Percentiles rank a stretch among this genome's conserved stretches.
Conservation (phyloP, 2,888 invertebrate species). For the Agrotis puta region DNA sequence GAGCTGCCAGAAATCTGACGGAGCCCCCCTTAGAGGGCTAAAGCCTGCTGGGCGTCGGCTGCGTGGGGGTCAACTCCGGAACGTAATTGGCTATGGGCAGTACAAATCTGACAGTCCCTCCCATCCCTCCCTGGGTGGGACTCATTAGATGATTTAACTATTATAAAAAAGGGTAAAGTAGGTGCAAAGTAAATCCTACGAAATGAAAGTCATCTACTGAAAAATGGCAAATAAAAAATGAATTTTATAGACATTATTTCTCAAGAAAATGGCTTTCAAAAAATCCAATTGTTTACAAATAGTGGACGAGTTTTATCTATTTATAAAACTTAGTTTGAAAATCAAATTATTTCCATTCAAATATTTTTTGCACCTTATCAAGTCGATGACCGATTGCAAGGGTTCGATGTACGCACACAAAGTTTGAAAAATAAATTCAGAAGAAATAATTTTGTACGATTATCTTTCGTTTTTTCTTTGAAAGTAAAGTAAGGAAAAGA, state of each 20-base stretch:
- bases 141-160: too few relatives aligned
- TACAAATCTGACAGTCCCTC: too few relatives aligned
- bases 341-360: slow-evolving; percentile 5
- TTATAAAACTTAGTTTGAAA: slow-evolving; percentile 24
- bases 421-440: slow-evolving; percentile 17
- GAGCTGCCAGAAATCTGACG: too few relatives aligned
- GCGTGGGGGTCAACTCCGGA: too few relatives aligned
- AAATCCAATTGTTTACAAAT: slow-evolving; percentile 12
- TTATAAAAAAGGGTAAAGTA: too few relatives aligned
- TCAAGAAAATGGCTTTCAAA: slow-evolving; percentile 11
- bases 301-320: background rate
- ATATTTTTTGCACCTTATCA: background rate
- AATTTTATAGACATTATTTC: background rate
- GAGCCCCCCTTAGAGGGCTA: too few relatives aligned
- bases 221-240: background rate
- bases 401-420: slow-evolving; percentile 9
- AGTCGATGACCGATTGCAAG: slow-evolving; percentile 25
- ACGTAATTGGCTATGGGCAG: too few relatives aligned
- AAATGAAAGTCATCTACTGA: too few relatives aligned
- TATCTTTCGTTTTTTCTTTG: background rate
- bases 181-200: background rate
- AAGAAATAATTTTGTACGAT: background rate
- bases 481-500: slow-evolving; percentile 12
- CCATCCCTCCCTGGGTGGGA: too few relatives aligned
- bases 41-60: too few relatives aligned